phyloP scores from a whole-genome alignment of 1,140 invertebrate species.

The Drosophila orosa region DNA sequence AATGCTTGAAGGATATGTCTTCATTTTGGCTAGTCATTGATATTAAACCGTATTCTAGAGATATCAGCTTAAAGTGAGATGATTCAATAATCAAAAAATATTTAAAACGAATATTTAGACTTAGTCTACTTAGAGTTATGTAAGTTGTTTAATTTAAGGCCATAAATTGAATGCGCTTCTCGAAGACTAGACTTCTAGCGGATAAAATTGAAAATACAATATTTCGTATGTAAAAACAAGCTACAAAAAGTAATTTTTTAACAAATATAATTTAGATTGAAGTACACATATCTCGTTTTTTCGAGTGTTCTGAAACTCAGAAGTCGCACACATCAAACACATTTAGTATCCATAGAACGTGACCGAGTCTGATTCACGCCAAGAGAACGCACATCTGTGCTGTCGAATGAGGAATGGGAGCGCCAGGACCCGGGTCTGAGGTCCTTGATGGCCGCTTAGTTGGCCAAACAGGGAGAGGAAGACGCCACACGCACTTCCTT shows the following conservation, averaged over 20 bases:
- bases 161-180: background rate
- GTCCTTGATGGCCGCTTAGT: conserved; percentile 48
- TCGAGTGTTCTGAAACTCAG: conserved; percentile 15
- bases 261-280: background rate
- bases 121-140: background rate
- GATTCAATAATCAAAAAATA: too few species aligned
- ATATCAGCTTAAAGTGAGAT: background rate
- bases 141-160: background rate
- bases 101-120: background rate
- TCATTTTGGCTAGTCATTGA: background rate
- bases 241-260: background rate
- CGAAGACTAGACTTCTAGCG: background rate
- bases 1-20: background rate
- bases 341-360: conserved; percentile 44
- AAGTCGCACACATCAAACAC: conserved; percentile 28
- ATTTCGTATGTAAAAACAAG: background rate
- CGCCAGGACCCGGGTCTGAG: background rate
- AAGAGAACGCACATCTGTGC: conserved; percentile 31
- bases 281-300: background rate
- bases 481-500: conserved; percentile 38
- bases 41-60: background rate
- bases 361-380: conserved; percentile 38
- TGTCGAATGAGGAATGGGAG: background rate
- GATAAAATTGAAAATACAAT: too few species aligned
- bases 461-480: conserved; percentile 31